Conservation (phyloP, 2,888 invertebrate genomes). For the Nemurella pictetii region DNA sequence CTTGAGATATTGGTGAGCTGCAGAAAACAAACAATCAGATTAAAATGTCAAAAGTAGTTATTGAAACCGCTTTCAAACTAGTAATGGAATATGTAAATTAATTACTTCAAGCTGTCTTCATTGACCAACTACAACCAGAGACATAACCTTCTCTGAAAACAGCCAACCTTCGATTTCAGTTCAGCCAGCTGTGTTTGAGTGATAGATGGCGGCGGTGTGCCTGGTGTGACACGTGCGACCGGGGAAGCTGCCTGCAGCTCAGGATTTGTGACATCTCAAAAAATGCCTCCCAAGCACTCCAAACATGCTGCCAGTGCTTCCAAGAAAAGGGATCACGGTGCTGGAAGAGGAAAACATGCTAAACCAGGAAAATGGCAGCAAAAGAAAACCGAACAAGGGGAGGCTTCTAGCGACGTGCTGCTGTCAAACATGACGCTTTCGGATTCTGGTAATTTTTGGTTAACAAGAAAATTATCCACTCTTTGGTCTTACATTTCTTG, state of each 20-base stretch:
- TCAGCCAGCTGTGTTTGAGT: not conserved
- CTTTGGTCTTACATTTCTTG: not conserved
- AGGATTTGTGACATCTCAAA: too few relatives aligned
- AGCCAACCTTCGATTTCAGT: not conserved
- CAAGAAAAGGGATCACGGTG: not conserved
- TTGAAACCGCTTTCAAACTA: not conserved
- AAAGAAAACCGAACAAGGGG: not conserved
- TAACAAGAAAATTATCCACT: not conserved
- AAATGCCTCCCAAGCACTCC: slow-evolving; percentile 14
- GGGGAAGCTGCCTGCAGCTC: too few relatives aligned
- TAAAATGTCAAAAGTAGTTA: not conserved
- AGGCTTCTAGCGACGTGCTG: not conserved
- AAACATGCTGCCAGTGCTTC: not conserved
- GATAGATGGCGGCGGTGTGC: not conserved
- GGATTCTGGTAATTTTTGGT: slow-evolving; percentile 12
- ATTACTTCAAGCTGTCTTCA: not conserved
- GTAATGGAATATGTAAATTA: not conserved
- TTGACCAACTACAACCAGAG: not conserved
- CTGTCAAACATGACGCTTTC: slow-evolving; percentile 19
- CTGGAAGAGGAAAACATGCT: slow-evolving; percentile 1
- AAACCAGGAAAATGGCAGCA: not conserved
- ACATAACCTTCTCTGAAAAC: not conserved
- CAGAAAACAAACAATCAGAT: not conserved
- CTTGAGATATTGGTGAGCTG: not conserved
- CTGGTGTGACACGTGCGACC: too few relatives aligned